These are phyloP conservation scores for Columba janthina DNA, from an alignment of 2,113 vertebrate species.

Conservation along the genomic window DNA sequence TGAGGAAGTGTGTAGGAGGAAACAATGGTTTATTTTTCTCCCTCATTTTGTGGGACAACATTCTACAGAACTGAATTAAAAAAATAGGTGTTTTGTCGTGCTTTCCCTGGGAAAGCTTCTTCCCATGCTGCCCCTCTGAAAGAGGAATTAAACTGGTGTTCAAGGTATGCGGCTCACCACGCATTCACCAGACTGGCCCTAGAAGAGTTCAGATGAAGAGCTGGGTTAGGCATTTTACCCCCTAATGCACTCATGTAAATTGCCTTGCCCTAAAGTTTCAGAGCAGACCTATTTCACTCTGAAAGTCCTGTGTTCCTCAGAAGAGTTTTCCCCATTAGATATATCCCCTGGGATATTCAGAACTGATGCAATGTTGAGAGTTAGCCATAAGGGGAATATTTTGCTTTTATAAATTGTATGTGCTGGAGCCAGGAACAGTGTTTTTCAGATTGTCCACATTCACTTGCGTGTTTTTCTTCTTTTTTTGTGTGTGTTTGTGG, in stretches of 20 bases:
- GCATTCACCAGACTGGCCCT: not conserved
- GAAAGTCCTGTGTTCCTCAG: not conserved
- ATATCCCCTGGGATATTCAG: not conserved
- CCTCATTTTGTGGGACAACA: not conserved
- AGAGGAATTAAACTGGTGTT: not conserved
- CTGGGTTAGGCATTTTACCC: not conserved
- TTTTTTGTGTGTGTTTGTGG: not conserved
- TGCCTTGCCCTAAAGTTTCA: not conserved
- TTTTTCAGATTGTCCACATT: not conserved
- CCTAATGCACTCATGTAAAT: not conserved
- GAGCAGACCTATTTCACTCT: not conserved
- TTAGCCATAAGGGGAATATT: constrained; percentile 39
- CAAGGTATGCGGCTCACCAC: not conserved
- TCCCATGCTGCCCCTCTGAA: not conserved
- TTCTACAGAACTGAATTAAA: not conserved
- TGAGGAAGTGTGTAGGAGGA: not conserved
- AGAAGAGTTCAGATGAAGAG: not conserved
- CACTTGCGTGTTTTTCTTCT: not conserved
- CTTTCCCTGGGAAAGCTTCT: not conserved
- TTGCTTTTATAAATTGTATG: not conserved
- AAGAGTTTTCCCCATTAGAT: not conserved
- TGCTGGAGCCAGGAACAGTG: not conserved
- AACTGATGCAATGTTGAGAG: constrained; percentile 9
- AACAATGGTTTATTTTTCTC: not conserved
- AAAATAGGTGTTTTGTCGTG: fast-evolving